These are phyloP conservation scores for Aphaenogaster rudis DNA, from an alignment of 1,140 invertebrate species.

Conservation along the genomic window DNA sequence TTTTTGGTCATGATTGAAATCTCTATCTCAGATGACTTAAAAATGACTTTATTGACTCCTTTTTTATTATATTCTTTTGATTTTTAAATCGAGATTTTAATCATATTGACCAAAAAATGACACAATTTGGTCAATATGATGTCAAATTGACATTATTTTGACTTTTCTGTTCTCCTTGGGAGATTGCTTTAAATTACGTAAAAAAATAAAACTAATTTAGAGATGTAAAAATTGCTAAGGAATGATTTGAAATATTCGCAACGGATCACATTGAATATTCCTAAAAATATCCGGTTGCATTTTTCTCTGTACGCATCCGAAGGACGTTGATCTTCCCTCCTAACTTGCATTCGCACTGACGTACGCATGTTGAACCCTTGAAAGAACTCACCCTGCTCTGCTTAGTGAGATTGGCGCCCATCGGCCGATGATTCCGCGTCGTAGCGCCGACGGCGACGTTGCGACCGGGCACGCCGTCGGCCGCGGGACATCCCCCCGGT, in stretches of 20 bases:
- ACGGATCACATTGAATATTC: not conserved
- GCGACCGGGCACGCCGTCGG: constrained; percentile 76
- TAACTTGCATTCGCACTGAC: not conserved
- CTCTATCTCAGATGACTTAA: too few relatives aligned
- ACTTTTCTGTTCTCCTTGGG: too few relatives aligned
- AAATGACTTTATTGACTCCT: too few relatives aligned
- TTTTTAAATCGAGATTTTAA: too few relatives aligned
- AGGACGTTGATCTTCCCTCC: not conserved
- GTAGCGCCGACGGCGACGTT: constrained; percentile 69
- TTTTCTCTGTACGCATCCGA: not conserved
- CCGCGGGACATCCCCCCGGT: constrained; percentile 80
- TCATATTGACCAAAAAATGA: too few relatives aligned
- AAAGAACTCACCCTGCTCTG: constrained; percentile 81
- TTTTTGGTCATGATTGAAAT: too few relatives aligned
- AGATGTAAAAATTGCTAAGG: not conserved
- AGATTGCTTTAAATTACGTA: too few relatives aligned
- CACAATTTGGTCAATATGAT: too few relatives aligned
- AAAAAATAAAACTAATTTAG: not conserved
- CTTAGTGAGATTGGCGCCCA: constrained; percentile 84
- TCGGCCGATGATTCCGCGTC: constrained; percentile 80
- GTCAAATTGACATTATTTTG: too few relatives aligned
- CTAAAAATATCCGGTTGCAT: not conserved
- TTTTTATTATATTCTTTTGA: too few relatives aligned
- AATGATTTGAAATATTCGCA: not conserved
- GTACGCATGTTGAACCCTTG: not conserved